These are phyloP conservation scores for Calephelis virginiensis DNA, from an alignment of 1,140 invertebrate species.

Conservation along the genomic window DNA sequence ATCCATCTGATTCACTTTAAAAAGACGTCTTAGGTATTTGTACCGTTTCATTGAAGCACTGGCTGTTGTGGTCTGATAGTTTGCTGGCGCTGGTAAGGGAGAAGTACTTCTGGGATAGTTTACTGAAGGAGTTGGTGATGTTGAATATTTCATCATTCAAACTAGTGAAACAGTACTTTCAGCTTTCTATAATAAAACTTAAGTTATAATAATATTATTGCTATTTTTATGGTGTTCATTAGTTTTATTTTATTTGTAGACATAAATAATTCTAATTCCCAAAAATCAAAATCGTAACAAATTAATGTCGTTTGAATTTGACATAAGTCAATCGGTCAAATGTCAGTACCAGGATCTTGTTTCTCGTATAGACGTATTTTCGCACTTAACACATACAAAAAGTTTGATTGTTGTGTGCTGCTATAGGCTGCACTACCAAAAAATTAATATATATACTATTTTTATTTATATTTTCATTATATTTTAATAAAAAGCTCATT, in stretches of 20 bases:
- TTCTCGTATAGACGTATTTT: too few relatives aligned
- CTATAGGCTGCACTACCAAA: too few relatives aligned
- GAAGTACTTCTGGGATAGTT: slow-evolving; percentile 78
- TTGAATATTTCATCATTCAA: slow-evolving; percentile 81
- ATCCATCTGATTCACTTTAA: slow-evolving; percentile 99
- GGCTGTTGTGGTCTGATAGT: slow-evolving; percentile 84
- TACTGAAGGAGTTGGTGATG: slow-evolving; percentile 79
- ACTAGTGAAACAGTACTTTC: slow-evolving; percentile 1
- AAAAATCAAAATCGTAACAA: slow-evolving; percentile 15
- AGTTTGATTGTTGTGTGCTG: too few relatives aligned
- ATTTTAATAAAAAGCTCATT: too few relatives aligned
- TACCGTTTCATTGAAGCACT: slow-evolving; percentile 94
- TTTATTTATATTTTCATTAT: too few relatives aligned
- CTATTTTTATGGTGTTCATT: not conserved
- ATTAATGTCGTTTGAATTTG: slow-evolving; percentile 6
- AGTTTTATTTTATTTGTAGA: not conserved
- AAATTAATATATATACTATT: too few relatives aligned
- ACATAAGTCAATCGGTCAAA: slow-evolving; percentile 3
- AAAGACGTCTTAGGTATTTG: slow-evolving; percentile 93
- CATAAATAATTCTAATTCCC: not conserved
- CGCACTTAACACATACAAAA: too few relatives aligned
- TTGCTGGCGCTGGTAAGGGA: slow-evolving; percentile 80
- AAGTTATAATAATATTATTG: not conserved
- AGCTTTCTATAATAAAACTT: not conserved
- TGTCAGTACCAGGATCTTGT: not conserved